Base-by-base conservation (phyloP, 2,113 vertebrate species). In the Holacanthus passer region DNA sequence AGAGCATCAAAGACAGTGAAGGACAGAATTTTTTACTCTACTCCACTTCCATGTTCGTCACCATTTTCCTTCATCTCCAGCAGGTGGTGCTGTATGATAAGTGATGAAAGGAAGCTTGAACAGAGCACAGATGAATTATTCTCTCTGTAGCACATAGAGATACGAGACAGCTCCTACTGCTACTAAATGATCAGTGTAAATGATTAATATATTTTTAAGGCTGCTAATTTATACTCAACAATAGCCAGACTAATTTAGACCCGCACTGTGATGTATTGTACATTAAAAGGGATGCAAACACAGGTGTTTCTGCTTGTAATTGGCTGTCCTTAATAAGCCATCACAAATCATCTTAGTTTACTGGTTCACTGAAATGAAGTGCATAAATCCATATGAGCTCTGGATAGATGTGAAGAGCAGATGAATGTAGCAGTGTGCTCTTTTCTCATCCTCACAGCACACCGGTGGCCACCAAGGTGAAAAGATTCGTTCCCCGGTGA, bases 1-100 rank as follows among this genome's bases (percentile, higher is more conserved):
- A 68, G 24, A 71, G 58, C 62, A 47, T 81, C 55, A 87, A 87
- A 83, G 71, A 79, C 79, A 62, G 19, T 39, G 39, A 29, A 87
- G 79, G 73, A 79, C 77, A 83, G 24, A 65, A 1, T 50, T 19
- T 2, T 29, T 10, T 17, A 9, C 29, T 58, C 39, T 2, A 11
- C n/a, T 19, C 4, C 47, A 48, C 22, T 48, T 27, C 24, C 22
- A 45, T 27, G 3, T 32, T n/a, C 43, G 9, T 39, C 60, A 43
- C 13, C 7, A 0, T 37, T 77, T 22, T 41, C 22, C 22, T 52
- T 9, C 1, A n/a, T 3, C 1, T 73, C 92, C 94, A 91, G 84
- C 69, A 93, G 94, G 84, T 84, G 90, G 91, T 50, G 84, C 77
- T 77, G 73, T 60, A 68, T 77, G 83, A 90, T 77, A 88, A 85